These are phyloP conservation scores for Hepsetus odoe DNA, from an alignment of 2,113 vertebrate species.

Conservation along the genomic window DNA sequence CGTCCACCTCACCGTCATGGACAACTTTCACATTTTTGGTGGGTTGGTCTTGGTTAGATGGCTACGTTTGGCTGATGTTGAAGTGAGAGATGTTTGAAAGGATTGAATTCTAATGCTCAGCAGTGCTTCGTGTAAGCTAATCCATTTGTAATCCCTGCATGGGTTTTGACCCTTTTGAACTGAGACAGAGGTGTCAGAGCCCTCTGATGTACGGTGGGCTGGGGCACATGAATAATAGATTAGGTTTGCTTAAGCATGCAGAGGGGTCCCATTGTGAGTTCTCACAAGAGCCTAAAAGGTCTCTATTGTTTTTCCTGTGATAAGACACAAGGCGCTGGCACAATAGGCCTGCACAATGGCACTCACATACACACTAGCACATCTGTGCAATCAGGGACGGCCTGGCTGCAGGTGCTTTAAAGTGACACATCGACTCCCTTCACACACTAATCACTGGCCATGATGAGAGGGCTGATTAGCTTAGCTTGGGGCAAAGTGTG, in stretches of 20 bases:
- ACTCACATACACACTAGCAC: not conserved
- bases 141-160: constrained; percentile 38
- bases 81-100: constrained; percentile 24
- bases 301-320: constrained; percentile 29
- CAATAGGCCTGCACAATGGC: constrained; percentile 13
- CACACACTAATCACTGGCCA: constrained; percentile 27
- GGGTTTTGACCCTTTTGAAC: constrained; percentile 33
- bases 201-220: constrained; percentile 59
- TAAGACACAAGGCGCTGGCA: constrained; percentile 21
- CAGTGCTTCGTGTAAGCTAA: constrained; percentile 26
- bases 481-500: constrained; percentile 7
- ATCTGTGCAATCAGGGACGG: not conserved
- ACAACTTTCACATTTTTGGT: too few relatives aligned
- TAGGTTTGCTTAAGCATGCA: constrained; percentile 70
- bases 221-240: constrained; percentile 73
- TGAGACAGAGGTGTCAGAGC: constrained; percentile 61
- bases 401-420: constrained; percentile 13
- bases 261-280: constrained; percentile 59
- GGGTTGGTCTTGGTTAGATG: not conserved
- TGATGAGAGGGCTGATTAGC: constrained; percentile 39
- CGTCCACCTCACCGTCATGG: not conserved
- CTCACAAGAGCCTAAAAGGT: constrained; percentile 30
- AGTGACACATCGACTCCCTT: constrained; percentile 13
- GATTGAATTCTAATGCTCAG: constrained; percentile 19
- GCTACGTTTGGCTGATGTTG: not conserved